Evolutionary conservation across 2,113 vertebrate genomes (phyloP).

Genomic region (Apus apus): DNA sequence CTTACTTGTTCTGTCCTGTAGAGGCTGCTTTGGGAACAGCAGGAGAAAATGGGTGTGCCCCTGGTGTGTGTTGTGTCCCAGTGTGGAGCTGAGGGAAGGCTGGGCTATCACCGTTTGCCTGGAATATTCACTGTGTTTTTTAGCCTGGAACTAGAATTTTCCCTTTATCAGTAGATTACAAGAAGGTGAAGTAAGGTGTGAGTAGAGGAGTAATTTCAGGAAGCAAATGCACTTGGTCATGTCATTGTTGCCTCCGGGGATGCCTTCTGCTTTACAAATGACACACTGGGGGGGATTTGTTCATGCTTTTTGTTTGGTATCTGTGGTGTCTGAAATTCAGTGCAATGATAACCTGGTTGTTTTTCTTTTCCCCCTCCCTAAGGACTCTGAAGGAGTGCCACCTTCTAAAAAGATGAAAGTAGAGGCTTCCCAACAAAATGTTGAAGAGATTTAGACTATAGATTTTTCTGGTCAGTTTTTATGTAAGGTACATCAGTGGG

Average conservation of each 20-base stretch:
- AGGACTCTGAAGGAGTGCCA: constrained; percentile 92
- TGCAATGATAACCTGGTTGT: constrained; percentile 35
- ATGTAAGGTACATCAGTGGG: constrained; percentile 77
- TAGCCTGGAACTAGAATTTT: not conserved
- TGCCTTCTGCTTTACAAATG: not conserved
- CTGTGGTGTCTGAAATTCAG: not conserved
- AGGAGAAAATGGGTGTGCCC: not conserved
- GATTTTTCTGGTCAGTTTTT: constrained; percentile 66
- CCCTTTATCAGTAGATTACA: not conserved
- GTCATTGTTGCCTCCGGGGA: not conserved
- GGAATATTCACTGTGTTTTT: not conserved
- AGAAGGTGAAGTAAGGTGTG: not conserved
- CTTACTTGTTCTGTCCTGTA: not conserved
- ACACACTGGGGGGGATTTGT: not conserved
- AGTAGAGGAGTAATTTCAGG: not conserved
- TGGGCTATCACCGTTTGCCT: no score
- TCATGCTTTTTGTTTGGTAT: not conserved
- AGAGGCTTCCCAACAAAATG: constrained; percentile 89
- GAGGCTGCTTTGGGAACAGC: not conserved
- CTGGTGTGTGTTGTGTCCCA: not conserved
- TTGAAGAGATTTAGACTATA: constrained; percentile 89
- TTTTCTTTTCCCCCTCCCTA: constrained; percentile 19
- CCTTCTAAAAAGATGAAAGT: constrained; percentile 94
- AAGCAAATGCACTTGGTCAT: not conserved
- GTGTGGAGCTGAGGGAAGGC: not conserved